A percentile compares a stretch with the other conserved stretches of the same genome.
Conservation (phyloP, 2,888 invertebrate genomes). For the Ophioninae sp. region DNA sequence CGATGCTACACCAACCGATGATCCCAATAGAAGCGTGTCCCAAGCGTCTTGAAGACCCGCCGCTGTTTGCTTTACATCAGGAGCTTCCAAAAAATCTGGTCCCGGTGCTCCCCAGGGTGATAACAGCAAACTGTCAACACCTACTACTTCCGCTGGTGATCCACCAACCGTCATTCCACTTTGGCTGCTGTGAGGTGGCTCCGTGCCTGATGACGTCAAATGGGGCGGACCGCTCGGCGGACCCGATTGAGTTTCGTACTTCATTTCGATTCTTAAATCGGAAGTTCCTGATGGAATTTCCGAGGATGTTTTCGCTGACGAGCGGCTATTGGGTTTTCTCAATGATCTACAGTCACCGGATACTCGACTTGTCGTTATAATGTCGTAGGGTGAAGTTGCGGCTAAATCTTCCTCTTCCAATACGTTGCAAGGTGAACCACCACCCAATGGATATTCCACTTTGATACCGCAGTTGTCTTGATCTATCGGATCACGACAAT, state of each 20-base stretch:
- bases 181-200: conserved; percentile 79
- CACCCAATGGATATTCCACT: conserved; percentile 69
- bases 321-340: conserved; percentile 50
- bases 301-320: conserved; percentile 58
- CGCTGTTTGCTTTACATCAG: conserved; percentile 77
- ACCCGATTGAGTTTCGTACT: conserved; percentile 78
- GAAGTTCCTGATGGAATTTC: conserved; percentile 69
- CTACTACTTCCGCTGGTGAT: conserved; percentile 76
- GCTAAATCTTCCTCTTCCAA: conserved; percentile 71
- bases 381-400: conserved; percentile 74
- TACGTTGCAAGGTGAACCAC: conserved; percentile 68
- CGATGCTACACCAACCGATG: conserved; percentile 83
- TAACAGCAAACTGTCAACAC: conserved; percentile 76
- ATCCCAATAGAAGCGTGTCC: conserved; percentile 85
- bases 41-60: conserved; percentile 84
- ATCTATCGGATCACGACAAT: conserved; percentile 59
- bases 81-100: conserved; percentile 74
- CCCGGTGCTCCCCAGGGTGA: conserved; percentile 77
- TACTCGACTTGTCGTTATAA: conserved; percentile 67
- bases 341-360: conserved; percentile 55
- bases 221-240: conserved; percentile 75
- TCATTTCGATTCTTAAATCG: conserved; percentile 76
- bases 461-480: conserved; percentile 66
- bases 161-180: conserved; percentile 75
- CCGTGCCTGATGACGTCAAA: conserved; percentile 74